Evolutionary conservation across 1,140 invertebrate genomes (phyloP), one percentile per base, ranked within the genome.

Genomic region (Microplitis demolitor): DNA sequence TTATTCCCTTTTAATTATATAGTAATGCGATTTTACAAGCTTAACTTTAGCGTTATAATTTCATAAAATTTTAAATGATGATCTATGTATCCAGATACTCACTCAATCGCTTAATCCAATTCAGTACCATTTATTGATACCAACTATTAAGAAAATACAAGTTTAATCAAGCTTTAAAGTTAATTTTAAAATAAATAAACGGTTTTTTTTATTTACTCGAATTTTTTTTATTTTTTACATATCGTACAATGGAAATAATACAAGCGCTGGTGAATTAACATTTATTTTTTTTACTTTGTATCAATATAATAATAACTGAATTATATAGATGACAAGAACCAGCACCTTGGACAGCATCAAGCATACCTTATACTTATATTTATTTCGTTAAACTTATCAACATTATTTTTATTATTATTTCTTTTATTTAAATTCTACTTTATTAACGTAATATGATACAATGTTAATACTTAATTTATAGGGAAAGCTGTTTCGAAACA

Each of bases 171-270:
- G 4, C 9, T 8, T n/a, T 51, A 2, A 16, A 58, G 24, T 69
- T 11, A 58, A 9, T 13, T 35, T 16, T 14, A 13, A 58, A 60
- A 63, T 39, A 16, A n/a, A 37, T 2, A 63, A 63, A 13, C 2
- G 37, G 5, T 39, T 37, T 35, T 39, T 50, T 37, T 37, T 58
- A 51, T 78, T 78, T 83, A 82, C 76, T 82, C 78, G 63, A 66
- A 84, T 84, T 82, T 73, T 56, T 83, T 83, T 73, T 81, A 80
- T 78, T 82, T 84, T 83, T 82, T 86, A 86, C 85, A 86, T 87
- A 87, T 86, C 80, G 78, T 87, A 87, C 85, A 87, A 81, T 86
- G 82, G 82, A 86, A 86, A 85, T 86, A 81, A 82, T 84, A 82
- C 74, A 79, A 81, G 84, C 86, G 80, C 77, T 81, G 80, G 77